Conservation (phyloP, 53 echinoderm and acorn worm genomes). For the Temnopleurus reevesii region DNA sequence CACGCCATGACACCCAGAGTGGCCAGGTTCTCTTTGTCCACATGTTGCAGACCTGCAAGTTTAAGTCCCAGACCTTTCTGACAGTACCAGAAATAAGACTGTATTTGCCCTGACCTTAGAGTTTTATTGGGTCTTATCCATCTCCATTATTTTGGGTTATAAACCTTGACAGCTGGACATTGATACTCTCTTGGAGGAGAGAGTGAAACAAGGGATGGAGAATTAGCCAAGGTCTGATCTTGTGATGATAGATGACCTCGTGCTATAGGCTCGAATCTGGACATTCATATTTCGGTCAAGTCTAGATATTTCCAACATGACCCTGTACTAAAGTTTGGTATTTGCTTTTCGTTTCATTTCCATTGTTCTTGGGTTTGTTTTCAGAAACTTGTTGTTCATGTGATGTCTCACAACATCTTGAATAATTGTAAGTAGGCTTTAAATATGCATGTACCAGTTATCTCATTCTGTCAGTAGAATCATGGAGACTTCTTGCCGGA, state of each 20-base stretch:
- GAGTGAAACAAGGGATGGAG: constrained; percentile 1
- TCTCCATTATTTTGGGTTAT: constrained; percentile 4
- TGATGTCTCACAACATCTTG: too few relatives aligned
- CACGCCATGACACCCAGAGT: too few relatives aligned
- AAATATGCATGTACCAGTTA: too few relatives aligned
- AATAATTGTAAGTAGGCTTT: too few relatives aligned
- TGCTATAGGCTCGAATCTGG: too few relatives aligned
- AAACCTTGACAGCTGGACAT: constrained; percentile 45
- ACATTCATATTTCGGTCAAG: too few relatives aligned
- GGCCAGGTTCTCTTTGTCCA: background rate
- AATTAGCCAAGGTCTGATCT: constrained; percentile 3
- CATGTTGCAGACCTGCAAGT: background rate
- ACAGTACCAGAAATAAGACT: background rate
- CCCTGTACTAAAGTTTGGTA: too few relatives aligned
- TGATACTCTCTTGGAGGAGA: background rate
- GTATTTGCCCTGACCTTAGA: background rate
- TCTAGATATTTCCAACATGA: background rate
- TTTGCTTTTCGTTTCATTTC: too few relatives aligned
- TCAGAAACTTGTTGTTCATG: too few relatives aligned
- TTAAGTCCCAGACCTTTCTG: background rate
- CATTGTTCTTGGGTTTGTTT: too few relatives aligned
- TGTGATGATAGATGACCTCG: constrained; percentile 9
- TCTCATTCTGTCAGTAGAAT: too few relatives aligned
- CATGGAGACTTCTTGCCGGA: too few relatives aligned
- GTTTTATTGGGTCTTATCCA: background rate